A percentile compares a stretch with the other conserved stretches of the same genome.
Evolutionary conservation across 2,797 vertebrate genomes (phyloP).

Genomic region (Euphonia xanthogaster): DNA sequence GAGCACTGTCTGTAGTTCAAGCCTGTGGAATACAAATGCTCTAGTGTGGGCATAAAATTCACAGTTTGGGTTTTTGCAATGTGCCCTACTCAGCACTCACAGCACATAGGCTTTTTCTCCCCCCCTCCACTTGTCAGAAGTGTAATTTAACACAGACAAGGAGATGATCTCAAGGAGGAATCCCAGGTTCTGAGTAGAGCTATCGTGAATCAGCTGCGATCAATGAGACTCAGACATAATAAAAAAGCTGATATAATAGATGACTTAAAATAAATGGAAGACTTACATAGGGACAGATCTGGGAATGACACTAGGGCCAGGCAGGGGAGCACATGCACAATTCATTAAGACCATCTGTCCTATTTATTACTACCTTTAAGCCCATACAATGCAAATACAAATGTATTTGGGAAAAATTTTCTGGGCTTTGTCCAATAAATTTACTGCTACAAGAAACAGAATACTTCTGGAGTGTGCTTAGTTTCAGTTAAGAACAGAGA

Average conservation of each 20-base stretch:
- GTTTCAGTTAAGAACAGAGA: neutral
- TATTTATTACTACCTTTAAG: neutral
- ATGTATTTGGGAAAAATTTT: neutral
- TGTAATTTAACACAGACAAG: neutral
- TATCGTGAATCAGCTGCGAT: neutral
- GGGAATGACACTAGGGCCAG: neutral
- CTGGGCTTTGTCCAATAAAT: neutral
- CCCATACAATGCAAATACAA: neutral
- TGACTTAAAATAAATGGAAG: neutral
- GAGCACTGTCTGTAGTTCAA: neutral
- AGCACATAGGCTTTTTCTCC: neutral
- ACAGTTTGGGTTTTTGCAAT: neutral
- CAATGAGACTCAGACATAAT: neutral
- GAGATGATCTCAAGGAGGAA: neutral
- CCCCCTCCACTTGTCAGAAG: neutral
- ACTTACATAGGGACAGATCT: neutral
- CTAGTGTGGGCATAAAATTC: neutral
- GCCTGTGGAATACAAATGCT: neutral
- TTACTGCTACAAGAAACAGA: neutral
- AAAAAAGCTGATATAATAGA: neutral
- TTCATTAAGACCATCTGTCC: neutral
- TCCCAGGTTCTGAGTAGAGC: neutral
- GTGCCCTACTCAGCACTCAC: neutral
- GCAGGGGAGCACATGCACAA: neutral
- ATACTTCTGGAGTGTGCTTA: neutral